Base-by-base conservation (phyloP, 1,140 invertebrate genomes). In the Mactra quadrangularis region DNA sequence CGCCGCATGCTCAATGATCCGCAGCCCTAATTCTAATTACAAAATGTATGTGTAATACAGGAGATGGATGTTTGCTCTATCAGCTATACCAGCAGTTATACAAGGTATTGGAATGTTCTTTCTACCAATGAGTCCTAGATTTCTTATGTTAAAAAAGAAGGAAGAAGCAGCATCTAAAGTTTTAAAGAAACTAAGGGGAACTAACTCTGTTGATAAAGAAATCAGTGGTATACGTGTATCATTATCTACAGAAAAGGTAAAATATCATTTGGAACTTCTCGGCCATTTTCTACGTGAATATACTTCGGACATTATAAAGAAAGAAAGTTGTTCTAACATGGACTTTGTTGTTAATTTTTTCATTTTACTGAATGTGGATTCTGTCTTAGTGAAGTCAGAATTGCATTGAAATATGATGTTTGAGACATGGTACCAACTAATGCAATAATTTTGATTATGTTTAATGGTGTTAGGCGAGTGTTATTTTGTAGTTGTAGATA, bases 31-130 rank as follows among this genome's bases (percentile, higher is more conserved):
- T n/a, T n/a, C n/a, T n/a, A n/a, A n/a, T n/a, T n/a, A n/a, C n/a
- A n/a, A n/a, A n/a, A n/a, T n/a, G n/a, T n/a, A n/a, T 52, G n/a
- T 29, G 52, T 68, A 22, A 66, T 82, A 11, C 41, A 87, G 86
- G 86, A 70, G 91, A 66, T 92, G 90, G 78, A 92, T 92, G 91
- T 87, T 92, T 66, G 88, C 86, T 3, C 71, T 92, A 25, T 90
- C 89, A 19, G 87, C 83, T 0, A 64, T 92, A 11, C 90, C 91
- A 31, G 87, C 91, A 15, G 27, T 89, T 0, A 85, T 91, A 53
- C 91, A 91, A 71, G 85, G 90, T 68, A 84, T 90, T 60, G 91
- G 90, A 3, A 91, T 92, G 86, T 72, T 90, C 17, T 92, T 91
- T 76, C 82, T 92, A 55, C 90, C 90, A 9, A 85, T 87, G 74